Percentiles rank a stretch among this genome's conserved stretches.
Conservation (phyloP, 2,888 invertebrate genomes). For the Cerastis leucographa region DNA sequence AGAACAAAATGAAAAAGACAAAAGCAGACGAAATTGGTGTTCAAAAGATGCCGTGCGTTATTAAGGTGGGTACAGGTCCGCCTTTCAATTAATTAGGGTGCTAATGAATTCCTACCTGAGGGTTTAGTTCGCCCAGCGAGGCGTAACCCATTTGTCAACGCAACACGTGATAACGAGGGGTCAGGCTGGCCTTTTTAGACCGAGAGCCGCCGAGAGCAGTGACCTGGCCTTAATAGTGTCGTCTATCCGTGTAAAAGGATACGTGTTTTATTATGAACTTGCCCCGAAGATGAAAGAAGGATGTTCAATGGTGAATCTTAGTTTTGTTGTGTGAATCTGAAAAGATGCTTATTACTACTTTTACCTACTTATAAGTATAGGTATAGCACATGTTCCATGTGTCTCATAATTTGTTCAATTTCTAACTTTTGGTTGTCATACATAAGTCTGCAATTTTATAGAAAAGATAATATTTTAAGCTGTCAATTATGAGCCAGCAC, state of each 20-base stretch:
- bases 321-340: not conserved
- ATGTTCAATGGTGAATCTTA: conserved; percentile 17
- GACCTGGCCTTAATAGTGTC: conserved; percentile 61
- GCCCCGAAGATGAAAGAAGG: conserved; percentile 7
- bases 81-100: conserved; percentile 85
- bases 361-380: not conserved
- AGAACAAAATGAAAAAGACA: conserved; percentile 55
- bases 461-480: not conserved
- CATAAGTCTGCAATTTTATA: not conserved
- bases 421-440: not conserved
- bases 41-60: conserved; percentile 71
- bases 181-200: conserved; percentile 66
- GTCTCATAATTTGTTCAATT: not conserved
- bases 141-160: conserved; percentile 87
- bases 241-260: conserved; percentile 51
- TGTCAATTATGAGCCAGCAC: not conserved
- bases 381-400: too few relatives aligned
- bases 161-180: conserved; percentile 80
- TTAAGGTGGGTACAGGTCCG: conserved; percentile 76
- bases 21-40: conserved; percentile 57
- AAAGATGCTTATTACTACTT: not conserved
- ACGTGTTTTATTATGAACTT: conserved; percentile 27
- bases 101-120: conserved; percentile 83
- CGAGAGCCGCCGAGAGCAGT: conserved; percentile 64
- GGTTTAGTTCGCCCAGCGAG: conserved; percentile 71